phyloP scores from a whole-genome alignment of 37 sponge, comb jelly and placozoan genomes.

The Ianthella basta region DNA sequence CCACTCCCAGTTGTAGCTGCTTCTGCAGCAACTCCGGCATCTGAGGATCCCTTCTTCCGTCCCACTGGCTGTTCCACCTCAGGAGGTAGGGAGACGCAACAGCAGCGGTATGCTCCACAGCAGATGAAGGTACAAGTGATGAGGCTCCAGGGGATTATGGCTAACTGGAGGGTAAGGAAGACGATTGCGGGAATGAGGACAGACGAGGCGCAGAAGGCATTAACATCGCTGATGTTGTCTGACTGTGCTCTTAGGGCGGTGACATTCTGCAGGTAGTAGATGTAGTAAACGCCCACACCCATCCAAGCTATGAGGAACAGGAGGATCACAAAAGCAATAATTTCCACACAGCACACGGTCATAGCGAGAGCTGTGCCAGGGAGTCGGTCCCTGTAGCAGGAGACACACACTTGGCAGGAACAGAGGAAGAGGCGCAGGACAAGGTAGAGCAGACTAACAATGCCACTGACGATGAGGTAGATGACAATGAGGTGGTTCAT shows the following conservation, averaged over 20 bases:
- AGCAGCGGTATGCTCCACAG: slow-evolving; percentile 13
- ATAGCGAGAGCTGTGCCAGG: background rate
- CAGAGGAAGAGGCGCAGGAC: slow-evolving; percentile 7
- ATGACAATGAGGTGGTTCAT: background rate
- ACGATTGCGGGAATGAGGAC: slow-evolving; percentile 15
- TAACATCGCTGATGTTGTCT: no score
- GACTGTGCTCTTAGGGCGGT: no score
- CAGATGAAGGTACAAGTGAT: background rate
- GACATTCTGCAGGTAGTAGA: no score
- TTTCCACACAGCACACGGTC: slow-evolving; percentile 3
- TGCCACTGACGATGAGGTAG: slow-evolving; percentile 9
- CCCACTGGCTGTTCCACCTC: background rate
- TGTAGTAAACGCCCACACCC: slow-evolving; percentile 22
- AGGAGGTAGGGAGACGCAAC: background rate
- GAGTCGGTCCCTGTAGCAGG: slow-evolving; percentile 16
- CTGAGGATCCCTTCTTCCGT: background rate
- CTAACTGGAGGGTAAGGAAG: background rate
- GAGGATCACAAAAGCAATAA: background rate
- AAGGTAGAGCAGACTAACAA: background rate
- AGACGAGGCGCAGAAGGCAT: background rate
- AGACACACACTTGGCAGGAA: slow-evolving; percentile 17
- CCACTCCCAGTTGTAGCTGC: no score
- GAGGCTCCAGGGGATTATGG: slow-evolving; percentile 1
- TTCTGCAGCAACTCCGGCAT: no score
- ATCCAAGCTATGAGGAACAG: slow-evolving; percentile 4